Percentiles rank a stretch among this genome's conserved stretches.
These are phyloP conservation scores for Lasius platythorax DNA, from an alignment of 2,888 invertebrate species.

Conservation along the genomic window DNA sequence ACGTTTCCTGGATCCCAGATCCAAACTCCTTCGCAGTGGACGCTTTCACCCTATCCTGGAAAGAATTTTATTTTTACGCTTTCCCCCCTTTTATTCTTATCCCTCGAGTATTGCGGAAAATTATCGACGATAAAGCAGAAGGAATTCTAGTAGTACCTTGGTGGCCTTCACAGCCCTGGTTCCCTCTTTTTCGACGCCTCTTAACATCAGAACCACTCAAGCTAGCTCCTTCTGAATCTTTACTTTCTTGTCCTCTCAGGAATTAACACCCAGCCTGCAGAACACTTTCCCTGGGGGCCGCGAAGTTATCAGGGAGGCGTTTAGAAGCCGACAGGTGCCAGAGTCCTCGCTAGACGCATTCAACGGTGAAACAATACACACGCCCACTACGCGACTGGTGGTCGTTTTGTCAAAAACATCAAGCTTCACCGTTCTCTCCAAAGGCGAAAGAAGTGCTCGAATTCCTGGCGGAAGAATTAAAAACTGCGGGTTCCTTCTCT, in stretches of 20 bases:
- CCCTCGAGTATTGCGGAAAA: conserved; percentile 69
- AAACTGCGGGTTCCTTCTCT: background rate
- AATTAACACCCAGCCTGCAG: conserved; percentile 23
- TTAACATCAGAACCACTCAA: conserved; percentile 38
- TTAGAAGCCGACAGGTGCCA: conserved; percentile 24
- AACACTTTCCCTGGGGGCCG: conserved; percentile 61
- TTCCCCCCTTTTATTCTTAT: conserved; percentile 73
- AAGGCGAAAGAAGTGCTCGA: background rate
- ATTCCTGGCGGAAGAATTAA: background rate
- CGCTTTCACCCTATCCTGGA: background rate
- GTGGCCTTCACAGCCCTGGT: conserved; percentile 75
- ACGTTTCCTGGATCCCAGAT: background rate
- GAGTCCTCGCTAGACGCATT: conserved; percentile 33
- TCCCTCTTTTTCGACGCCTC: conserved; percentile 64
- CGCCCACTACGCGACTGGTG: background rate
- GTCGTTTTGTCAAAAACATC: no score
- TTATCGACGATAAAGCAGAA: conserved; percentile 69
- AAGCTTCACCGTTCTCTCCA: background rate
- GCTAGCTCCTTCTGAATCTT: conserved; percentile 47
- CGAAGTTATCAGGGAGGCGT: conserved; percentile 59
- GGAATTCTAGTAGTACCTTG: conserved; percentile 75
- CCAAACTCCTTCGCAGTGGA: background rate
- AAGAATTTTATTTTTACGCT: background rate
- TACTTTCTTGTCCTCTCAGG: conserved; percentile 51
- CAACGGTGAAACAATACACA: conserved; percentile 57